Percentiles rank a stretch among this genome's conserved stretches.
phyloP scores from a whole-genome alignment of 2,113 vertebrate genomes.

The Notothenia coriiceps region DNA sequence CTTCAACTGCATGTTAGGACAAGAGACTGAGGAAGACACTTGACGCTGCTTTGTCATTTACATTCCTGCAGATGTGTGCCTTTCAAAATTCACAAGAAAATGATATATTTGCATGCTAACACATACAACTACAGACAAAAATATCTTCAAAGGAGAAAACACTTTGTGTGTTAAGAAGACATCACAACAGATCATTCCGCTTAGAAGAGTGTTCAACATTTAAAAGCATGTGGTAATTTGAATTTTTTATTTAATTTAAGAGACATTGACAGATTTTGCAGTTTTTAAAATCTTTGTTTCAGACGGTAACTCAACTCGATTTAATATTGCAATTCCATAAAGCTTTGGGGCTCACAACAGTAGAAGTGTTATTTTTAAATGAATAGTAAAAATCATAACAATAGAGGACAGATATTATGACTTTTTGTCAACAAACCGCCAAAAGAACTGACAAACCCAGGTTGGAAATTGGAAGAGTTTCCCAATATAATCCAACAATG shows the following conservation, averaged over 20 bases:
- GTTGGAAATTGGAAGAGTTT: too few species aligned
- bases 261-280: neutral
- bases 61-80: slow-evolving; percentile 19
- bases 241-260: neutral
- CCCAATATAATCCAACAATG: neutral
- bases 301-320: neutral
- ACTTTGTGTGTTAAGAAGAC: neutral
- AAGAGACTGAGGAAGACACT: slow-evolving; percentile 19
- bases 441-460: neutral
- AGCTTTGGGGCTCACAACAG: neutral
- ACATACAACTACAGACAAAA: neutral
- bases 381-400: neutral
- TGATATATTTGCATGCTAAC: neutral
- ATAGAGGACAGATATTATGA: neutral
- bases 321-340: neutral
- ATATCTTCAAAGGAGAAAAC: neutral
- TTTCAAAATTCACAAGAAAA: neutral
- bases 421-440: neutral
- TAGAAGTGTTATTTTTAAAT: neutral
- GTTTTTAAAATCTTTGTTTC: neutral
- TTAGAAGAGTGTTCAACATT: neutral
- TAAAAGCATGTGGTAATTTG: neutral
- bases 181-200: neutral
- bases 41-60: slow-evolving; percentile 26
- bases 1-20: slow-evolving; percentile 18